Evolutionary conservation across 2,113 vertebrate species (phyloP), one percentile per base, ranked within the genome.

Genomic region (Lota lota): DNA sequence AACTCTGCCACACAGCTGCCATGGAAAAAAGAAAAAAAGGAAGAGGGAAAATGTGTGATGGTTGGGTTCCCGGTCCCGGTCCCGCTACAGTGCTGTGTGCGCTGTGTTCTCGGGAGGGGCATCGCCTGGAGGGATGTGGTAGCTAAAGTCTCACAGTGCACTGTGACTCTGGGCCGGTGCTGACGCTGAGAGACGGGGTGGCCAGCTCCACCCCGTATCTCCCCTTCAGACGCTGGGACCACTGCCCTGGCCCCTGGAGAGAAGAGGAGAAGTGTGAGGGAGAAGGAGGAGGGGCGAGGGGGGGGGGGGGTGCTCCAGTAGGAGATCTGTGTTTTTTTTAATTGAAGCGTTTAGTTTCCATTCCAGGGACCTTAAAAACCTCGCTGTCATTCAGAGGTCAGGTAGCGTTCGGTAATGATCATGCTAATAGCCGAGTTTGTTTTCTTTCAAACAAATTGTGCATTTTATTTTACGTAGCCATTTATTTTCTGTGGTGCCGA

Each of bases 1-100:
- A 68, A 24, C 0, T n/a, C 64, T 6, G 70, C 74, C 73, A 33
- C 76, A 72, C 40, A n/a, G 28, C 33, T 20, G 40, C 47, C 10
- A 56, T 56, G 5, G 53, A 18, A n/a, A 33, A 33, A 33, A 33
- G 7, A 33, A 33, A 47, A 47, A 47, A 10, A 47, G 12, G 6
- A 47, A 47, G 40, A 47, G 28, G 28, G 28, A 28, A 4, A 47
- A 11, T 0, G 40, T 11, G 40, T 14, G 40, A 47, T 14, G 36
- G 22, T 51, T 75, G 47, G 12, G 28, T 69, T 77, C 40, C 56
- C 16, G 66, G 56, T 66, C 22, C 66, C 24, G 63, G 68, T 77
- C 54, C 47, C 33, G 63, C 61, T 33, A 57, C 40, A 7, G 8
- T 7, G 40, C 40, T 16, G 68, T 11, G 19, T 17, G 20, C 11